phyloP scores from a whole-genome alignment of 2,797 vertebrate genomes.

The Hyperoplus immaculatus region DNA sequence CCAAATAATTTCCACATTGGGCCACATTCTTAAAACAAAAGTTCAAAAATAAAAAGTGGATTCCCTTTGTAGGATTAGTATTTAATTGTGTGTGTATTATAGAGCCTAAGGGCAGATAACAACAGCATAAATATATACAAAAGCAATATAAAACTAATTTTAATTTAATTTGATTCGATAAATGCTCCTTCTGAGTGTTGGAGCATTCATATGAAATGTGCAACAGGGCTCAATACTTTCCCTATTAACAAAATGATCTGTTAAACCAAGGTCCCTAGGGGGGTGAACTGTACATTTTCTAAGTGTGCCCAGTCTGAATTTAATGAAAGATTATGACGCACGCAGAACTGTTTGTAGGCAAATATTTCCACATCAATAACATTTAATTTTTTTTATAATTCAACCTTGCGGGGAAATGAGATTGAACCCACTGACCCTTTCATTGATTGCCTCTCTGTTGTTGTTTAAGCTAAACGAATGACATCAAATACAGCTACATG shows the following conservation, averaged over 20 bases:
- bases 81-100: slow-evolving; percentile 47
- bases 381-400: slow-evolving; percentile 26
- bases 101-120: slow-evolving; percentile 28
- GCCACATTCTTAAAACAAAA: slow-evolving; percentile 3
- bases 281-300: neutral
- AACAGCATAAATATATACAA: slow-evolving; percentile 28
- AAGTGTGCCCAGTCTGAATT: slow-evolving; percentile 3
- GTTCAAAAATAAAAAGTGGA: neutral
- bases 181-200: slow-evolving; percentile 7
- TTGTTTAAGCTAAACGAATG: slow-evolving; percentile 23
- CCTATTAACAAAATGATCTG: slow-evolving; percentile 21
- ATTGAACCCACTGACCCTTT: slow-evolving; percentile 30
- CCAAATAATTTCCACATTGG: slow-evolving; percentile 1
- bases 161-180: slow-evolving; percentile 40
- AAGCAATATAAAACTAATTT: slow-evolving; percentile 53
- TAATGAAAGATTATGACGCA: slow-evolving; percentile 4
- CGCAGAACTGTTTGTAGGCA: slow-evolving; percentile 11
- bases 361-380: slow-evolving; percentile 38
- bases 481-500: slow-evolving; percentile 9
- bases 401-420: slow-evolving; percentile 1
- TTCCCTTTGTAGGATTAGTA: slow-evolving; percentile 39
- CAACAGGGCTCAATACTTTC: slow-evolving; percentile 15
- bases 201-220: neutral
- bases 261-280: neutral
- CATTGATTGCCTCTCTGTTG: neutral